Conservation (phyloP, 2,797 vertebrate species). For the Phrynocephalus guinanensis region DNA sequence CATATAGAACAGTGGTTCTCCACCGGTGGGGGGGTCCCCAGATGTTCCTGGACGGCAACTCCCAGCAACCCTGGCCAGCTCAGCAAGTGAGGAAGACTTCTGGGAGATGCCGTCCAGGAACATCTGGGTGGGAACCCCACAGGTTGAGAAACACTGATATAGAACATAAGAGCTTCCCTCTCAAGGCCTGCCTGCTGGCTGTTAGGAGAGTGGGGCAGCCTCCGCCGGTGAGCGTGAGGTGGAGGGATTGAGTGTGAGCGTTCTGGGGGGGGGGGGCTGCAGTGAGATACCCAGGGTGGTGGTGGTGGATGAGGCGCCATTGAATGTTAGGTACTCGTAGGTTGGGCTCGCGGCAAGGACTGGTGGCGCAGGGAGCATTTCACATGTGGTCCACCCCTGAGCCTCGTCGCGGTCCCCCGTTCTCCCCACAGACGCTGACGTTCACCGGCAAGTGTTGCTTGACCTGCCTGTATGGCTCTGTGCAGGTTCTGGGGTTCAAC, state of each 20-base stretch:
- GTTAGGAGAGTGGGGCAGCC: too few species aligned
- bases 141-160: too few species aligned
- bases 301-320: neutral
- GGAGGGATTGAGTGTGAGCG: neutral
- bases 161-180: too few species aligned
- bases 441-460: slow-evolving; percentile 90
- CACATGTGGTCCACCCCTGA: too few species aligned
- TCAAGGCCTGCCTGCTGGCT: too few species aligned
- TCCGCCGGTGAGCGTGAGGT: neutral
- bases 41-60: too few species aligned
- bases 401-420: neutral
- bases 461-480: slow-evolving; percentile 89
- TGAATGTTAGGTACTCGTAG: neutral
- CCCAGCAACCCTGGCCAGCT: too few species aligned
- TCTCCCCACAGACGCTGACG: slow-evolving; percentile 81
- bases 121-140: too few species aligned
- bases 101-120: too few species aligned
- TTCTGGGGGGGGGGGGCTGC: neutral
- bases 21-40: too few species aligned
- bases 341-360: neutral
- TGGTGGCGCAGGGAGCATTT: neutral
- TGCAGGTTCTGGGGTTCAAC: slow-evolving; percentile 89
- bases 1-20: too few species aligned
- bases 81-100: too few species aligned
- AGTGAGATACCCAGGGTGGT: neutral